Evolutionary conservation across 1,140 invertebrate genomes (phyloP), one percentile per base, ranked within the genome.

Genomic region (Hestina assimilis): DNA sequence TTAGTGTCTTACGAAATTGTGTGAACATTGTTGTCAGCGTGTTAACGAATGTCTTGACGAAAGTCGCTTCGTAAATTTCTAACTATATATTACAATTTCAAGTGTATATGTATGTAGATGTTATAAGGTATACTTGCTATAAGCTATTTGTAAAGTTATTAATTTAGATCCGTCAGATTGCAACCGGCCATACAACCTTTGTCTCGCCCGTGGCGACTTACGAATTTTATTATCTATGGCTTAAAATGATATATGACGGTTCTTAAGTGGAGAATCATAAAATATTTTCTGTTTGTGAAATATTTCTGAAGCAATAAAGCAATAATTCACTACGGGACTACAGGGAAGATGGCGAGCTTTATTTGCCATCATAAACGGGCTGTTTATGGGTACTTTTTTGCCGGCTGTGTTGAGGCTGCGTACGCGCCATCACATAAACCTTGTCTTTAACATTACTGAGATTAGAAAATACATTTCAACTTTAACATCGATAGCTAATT

Each of bases 271-370:
- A 75, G 81, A 83, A 87, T 86, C 84, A 87, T 87, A 87, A 87
- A 87, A 87, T 86, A 86, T 87, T 87, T 87, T 87, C 84, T 84
- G 84, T 87, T 87, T 87, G 84, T 84, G 77, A 86, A 87, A 87
- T 86, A 86, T 87, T 87, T 83, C 84, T 82, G 81, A 86, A 70
- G 84, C 84, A 86, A 87, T 87, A 87, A 87, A 87, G 84, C 83
- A 84, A 86, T 87, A 87, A 86, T 84, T 87, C 84, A 87, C 79
- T 83, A 83, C 83, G 80, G 75, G 83, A 78, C 83, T 82, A 82
- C 83, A 74, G 79, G 79, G 83, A 85, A 87, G 81, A 84, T 73
- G 75, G 78, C 83, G 66, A 70, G 81, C 76, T 87, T 87, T 87
- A 87, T 87, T 84, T 86, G 81, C 84, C 68, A 82, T 72, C 84